These are phyloP conservation scores for Parotia lawesii DNA, from an alignment of 2,113 vertebrate species.

Conservation along the genomic window DNA sequence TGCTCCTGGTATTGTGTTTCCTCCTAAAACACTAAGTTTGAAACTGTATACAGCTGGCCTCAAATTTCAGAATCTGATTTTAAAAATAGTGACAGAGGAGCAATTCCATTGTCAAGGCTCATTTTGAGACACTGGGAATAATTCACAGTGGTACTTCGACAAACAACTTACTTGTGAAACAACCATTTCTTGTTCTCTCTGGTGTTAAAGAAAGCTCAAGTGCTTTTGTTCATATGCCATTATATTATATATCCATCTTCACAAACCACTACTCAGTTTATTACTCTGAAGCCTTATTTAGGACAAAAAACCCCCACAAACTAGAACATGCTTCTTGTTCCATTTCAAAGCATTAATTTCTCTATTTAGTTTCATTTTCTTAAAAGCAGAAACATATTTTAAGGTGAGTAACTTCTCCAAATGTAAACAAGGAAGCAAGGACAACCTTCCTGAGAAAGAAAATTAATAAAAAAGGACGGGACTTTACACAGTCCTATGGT, in stretches of 20 bases:
- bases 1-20: background rate
- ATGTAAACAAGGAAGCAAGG: background rate
- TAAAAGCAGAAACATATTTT: background rate
- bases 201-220: background rate
- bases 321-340: background rate
- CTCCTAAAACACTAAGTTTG: background rate
- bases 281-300: background rate
- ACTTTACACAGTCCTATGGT: background rate
- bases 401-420: background rate
- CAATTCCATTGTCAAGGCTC: background rate
- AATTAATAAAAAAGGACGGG: background rate
- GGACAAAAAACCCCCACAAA: rapidly evolving
- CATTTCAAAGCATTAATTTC: background rate
- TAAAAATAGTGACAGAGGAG: background rate
- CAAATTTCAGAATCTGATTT: background rate
- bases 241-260: background rate
- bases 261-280: background rate
- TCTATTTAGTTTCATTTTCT: background rate
- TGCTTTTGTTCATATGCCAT: background rate
- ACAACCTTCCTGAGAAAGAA: background rate
- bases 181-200: background rate
- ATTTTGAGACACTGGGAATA: background rate
- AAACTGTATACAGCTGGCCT: background rate
- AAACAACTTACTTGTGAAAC: background rate
- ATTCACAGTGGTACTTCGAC: background rate